Evolutionary conservation across 2,888 invertebrate species (phyloP).

Genomic region (Stegophylla sp.): DNA sequence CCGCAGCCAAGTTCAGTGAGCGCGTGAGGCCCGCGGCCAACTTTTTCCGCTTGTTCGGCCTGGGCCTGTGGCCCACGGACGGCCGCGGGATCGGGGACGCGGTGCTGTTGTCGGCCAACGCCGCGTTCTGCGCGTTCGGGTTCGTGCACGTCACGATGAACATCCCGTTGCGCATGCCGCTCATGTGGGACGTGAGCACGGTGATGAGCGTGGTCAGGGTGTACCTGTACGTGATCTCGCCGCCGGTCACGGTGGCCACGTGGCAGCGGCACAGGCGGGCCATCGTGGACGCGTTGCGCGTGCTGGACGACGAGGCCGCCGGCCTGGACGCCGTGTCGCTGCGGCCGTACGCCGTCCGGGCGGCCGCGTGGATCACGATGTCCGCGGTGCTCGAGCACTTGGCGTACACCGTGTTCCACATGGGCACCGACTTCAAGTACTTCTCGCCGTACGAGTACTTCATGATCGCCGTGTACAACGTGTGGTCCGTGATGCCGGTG

Average conservation of each 20-base stretch:
- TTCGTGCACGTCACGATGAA: neutral
- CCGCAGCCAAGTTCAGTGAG: neutral
- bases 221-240: slow-evolving; percentile 8
- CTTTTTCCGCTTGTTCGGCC: neutral
- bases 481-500: neutral
- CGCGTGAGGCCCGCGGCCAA: neutral
- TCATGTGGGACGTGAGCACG: slow-evolving; percentile 1
- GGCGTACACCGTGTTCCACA: neutral
- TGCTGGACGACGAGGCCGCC: neutral
- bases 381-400: neutral
- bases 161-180: neutral
- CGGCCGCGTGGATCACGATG: neutral
- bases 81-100: neutral
- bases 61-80: neutral
- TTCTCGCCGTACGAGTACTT: neutral
- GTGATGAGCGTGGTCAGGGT: slow-evolving; percentile 18
- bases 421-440: neutral
- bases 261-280: neutral
- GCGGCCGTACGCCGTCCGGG: neutral
- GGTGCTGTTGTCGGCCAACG: neutral
- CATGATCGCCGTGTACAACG: neutral
- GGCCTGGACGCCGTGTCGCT: neutral
- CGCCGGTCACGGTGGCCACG: neutral
- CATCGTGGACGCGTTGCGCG: neutral
- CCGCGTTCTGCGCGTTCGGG: neutral